Evolutionary conservation across 2,888 invertebrate genomes (phyloP), one percentile per base, ranked within the genome.

Genomic region (Electrophaes corylata): DNA sequence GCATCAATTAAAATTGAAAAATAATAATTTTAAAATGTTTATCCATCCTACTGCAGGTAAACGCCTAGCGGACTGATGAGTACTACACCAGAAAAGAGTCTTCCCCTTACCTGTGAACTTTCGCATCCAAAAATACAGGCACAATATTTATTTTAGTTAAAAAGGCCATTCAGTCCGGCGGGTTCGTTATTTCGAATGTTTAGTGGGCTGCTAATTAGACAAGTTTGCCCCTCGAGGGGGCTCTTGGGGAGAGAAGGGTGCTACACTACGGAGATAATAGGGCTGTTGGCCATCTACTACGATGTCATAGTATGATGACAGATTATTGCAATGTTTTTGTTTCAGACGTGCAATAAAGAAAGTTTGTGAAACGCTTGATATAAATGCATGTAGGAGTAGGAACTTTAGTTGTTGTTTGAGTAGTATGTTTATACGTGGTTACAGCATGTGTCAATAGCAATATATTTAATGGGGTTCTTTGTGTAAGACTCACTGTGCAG

Each of bases 151-250:
- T 61, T 65, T 65, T 46, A 57, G 61, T 57, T 67, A 64, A 72
- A 77, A 81, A 75, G 70, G 64, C 70, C 64, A 72, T 76, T 76
- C 69, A 70, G 71, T 65, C 60, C 57, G 62, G 62, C 62, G 66
- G 70, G 66, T 69, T 76, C 56, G 70, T 72, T 73, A 71, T 79
- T 73, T 70, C 58, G 57, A 73, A 78, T 72, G 68, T 78, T 79
- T 81, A 73, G 78, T 78, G 75, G 77, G 73, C 78, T 79, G 76
- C 79, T 88, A 88, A 88, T 88, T 88, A 86, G 79, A 71, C 77
- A 84, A 87, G 79, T 87, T 86, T 79, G 64, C 78, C 72, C 73
- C 78, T 77, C 78, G 62, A 64, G 59, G 67, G n/a, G 71, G 62
- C 70, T 67, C 81, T 81, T 66, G 72, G 80, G 73, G 65, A 73